Evolutionary conservation across 2,888 invertebrate species (phyloP).

Genomic region (Drosophila crucigera): DNA sequence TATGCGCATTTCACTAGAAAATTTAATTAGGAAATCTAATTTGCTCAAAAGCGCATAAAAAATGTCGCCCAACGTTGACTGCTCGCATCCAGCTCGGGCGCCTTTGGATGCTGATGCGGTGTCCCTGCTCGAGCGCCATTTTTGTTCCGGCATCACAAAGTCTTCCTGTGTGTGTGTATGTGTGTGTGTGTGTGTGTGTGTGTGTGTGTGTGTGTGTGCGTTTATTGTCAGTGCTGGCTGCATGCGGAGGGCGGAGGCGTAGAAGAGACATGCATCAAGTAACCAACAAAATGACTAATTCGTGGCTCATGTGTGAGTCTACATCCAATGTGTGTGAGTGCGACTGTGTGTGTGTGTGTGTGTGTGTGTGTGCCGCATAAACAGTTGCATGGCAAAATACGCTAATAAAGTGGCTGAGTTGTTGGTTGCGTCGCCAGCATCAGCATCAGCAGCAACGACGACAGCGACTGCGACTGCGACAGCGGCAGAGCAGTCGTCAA

Average conservation of each 20-base stretch:
- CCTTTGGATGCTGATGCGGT: slow-evolving; percentile 33
- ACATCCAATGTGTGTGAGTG: slow-evolving; percentile 14
- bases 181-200: slow-evolving; percentile 36
- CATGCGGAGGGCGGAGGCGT: slow-evolving; percentile 6
- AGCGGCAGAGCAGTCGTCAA: slow-evolving; percentile 27
- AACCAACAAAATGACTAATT: slow-evolving; percentile 83
- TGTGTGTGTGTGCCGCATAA: slow-evolving; percentile 68
- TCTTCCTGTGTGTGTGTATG: slow-evolving; percentile 36
- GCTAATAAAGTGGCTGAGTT: slow-evolving; percentile 82
- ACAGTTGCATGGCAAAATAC: slow-evolving; percentile 82
- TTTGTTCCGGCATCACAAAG: slow-evolving; percentile 54
- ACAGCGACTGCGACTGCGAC: not conserved
- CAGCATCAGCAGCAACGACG: slow-evolving; percentile 16
- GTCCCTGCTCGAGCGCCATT: slow-evolving; percentile 58
- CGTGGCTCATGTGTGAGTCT: slow-evolving; percentile 56
- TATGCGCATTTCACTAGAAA: slow-evolving; percentile 83
- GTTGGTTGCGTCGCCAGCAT: slow-evolving; percentile 45
- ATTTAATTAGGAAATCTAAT: slow-evolving; percentile 86
- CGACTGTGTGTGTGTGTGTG: slow-evolving; percentile 4
- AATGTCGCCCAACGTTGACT: slow-evolving; percentile 65
- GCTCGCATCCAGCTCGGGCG: slow-evolving; percentile 34
- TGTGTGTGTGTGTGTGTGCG: slow-evolving; percentile 39
- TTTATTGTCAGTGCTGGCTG: slow-evolving; percentile 50
- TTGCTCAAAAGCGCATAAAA: slow-evolving; percentile 85
- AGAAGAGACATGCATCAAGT: slow-evolving; percentile 79